Percentiles rank a stretch among this genome's conserved stretches.
Evolutionary conservation across 1,140 invertebrate genomes (phyloP).

Genomic region (Trachymyrmex cornetzi): DNA sequence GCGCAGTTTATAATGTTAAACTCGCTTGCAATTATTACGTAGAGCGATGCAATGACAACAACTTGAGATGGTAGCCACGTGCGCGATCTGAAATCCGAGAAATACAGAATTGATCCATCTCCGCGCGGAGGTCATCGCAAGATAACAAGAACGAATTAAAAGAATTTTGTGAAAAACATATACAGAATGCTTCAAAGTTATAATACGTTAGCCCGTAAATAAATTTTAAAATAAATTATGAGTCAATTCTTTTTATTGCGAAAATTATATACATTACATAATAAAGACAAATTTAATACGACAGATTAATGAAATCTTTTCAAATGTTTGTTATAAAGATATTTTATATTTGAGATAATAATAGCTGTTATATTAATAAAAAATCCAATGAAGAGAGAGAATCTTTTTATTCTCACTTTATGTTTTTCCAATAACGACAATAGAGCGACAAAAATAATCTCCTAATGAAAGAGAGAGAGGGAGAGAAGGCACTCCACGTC

Average conservation of each 20-base stretch:
- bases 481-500: background rate
- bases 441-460: conserved; percentile 11
- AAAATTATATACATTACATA: background rate
- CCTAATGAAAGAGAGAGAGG: background rate
- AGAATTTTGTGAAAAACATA: background rate
- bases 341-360: background rate
- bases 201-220: background rate
- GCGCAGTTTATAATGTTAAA: background rate
- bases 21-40: conserved; percentile 8
- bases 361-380: background rate
- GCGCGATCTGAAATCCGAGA: conserved; percentile 4
- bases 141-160: conserved; percentile 20
- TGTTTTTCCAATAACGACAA: background rate
- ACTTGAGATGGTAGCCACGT: background rate
- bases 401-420: background rate
- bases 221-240: background rate
- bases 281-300: background rate
- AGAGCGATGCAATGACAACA: background rate
- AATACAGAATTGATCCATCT: background rate
- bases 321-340: background rate
- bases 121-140: background rate
- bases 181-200: background rate
- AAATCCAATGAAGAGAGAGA: conserved; percentile 30
- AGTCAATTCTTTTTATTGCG: background rate
- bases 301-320: background rate